Conservation (phyloP, 2,888 invertebrate genomes). For the Amphimallon solstitiale region DNA sequence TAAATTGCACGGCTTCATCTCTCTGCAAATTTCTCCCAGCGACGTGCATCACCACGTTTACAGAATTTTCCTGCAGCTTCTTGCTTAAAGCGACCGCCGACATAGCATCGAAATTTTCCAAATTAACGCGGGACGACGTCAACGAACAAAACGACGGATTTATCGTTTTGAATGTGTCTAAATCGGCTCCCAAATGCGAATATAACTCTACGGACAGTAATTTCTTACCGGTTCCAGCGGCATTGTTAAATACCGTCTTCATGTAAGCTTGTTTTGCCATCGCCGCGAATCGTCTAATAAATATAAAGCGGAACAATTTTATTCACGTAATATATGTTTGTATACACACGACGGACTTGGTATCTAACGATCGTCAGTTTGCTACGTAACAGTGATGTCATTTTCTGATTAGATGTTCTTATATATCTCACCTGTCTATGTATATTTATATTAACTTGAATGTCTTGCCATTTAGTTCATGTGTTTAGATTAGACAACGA, state of each 20-base stretch:
- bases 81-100: conserved; percentile 62
- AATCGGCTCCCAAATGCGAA: conserved; percentile 36
- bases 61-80: conserved; percentile 58
- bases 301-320: too few species aligned
- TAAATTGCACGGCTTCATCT: conserved; percentile 61
- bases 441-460: too few species aligned
- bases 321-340: too few species aligned
- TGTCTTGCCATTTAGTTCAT: too few species aligned
- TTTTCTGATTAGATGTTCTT: too few species aligned
- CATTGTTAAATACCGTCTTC: conserved; percentile 26
- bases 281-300: too few species aligned
- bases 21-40: conserved; percentile 66
- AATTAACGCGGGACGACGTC: conserved; percentile 58
- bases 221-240: conserved; percentile 22
- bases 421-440: too few species aligned
- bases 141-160: conserved; percentile 60
- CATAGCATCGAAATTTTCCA: conserved; percentile 56
- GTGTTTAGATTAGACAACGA: too few species aligned
- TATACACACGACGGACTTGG: too few species aligned
- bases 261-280: conserved; percentile 30
- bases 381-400: too few species aligned
- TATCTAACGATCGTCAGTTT: too few species aligned
- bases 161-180: conserved; percentile 45
- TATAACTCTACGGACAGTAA: conserved; percentile 45
- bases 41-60: conserved; percentile 68